Percentiles rank a stretch among this genome's conserved stretches.
Conservation (phyloP, 1,140 invertebrate genomes). For the Philotrypesis tridentata region DNA sequence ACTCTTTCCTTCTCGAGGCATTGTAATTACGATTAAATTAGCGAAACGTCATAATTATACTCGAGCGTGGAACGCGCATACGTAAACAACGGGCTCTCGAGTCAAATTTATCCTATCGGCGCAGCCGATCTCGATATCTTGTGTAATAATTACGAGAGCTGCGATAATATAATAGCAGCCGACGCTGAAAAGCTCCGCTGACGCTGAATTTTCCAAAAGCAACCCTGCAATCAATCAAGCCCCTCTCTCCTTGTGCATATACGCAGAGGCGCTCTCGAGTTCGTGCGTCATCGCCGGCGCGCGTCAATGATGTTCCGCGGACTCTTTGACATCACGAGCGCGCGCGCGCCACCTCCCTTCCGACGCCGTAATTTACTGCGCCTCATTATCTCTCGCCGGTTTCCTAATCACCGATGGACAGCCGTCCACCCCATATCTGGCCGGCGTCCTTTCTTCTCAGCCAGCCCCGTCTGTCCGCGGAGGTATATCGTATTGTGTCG, state of each 20-base stretch:
- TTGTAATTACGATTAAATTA: too few relatives aligned
- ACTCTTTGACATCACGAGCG: slow-evolving; percentile 41
- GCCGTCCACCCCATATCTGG: neutral
- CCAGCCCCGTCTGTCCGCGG: too few relatives aligned
- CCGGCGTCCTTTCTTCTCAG: neutral
- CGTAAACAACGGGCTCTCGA: too few relatives aligned
- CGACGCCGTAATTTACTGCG: slow-evolving; percentile 51
- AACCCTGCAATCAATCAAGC: slow-evolving; percentile 7
- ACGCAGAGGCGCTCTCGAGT: neutral
- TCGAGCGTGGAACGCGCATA: too few relatives aligned
- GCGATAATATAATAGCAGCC: neutral
- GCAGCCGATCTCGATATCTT: neutral
- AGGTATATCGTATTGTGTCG: too few relatives aligned
- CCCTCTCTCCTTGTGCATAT: neutral
- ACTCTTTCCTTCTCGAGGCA: too few relatives aligned
- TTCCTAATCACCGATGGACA: slow-evolving; percentile 34
- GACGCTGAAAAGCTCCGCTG: neutral
- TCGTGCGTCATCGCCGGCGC: neutral
- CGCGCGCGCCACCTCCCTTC: neutral
- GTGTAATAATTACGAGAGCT: slow-evolving; percentile 10
- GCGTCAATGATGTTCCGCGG: slow-evolving; percentile 23
- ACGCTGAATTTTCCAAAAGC: neutral
- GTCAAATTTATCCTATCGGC: neutral
- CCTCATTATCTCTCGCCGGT: slow-evolving; percentile 54
- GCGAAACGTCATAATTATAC: too few relatives aligned